Evolutionary conservation across 1,140 invertebrate genomes (phyloP), one percentile per base, ranked within the genome.

Genomic region (Octopus bimaculoides): DNA sequence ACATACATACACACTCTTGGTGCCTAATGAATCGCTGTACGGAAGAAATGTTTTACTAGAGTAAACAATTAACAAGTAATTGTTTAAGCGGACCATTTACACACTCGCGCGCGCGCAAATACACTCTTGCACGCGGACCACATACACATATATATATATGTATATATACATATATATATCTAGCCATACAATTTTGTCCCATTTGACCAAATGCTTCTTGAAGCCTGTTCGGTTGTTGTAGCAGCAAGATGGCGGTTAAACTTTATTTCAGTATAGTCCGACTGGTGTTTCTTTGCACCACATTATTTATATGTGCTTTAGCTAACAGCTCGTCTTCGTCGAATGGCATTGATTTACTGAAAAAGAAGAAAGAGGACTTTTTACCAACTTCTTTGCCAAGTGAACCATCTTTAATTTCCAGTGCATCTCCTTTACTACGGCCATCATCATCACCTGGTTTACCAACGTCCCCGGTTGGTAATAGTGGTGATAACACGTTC

Each of bases 271-370:
- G 20, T 52, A 9, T 52, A 53, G 74, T 55, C 77, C n/a, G 55
- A 77, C 55, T 56, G 53, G 8, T 5, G 52, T 20, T 61, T 17
- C 20, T 5, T 17, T 77, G 41, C 41, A 77, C 9, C 12, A 10
- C 77, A 54, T 14, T 75, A 14, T 75, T 75, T 52, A 14, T 75
- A 52, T 53, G 41, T 17, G 20, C 52, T 52, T 52, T 53, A 9
- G 74, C 74, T 52, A 52, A 53, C 41, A 75, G 52, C 1, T 75
- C 74, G 20, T 75, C 74, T 6, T 75, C 74, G 74, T 74, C 73
- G 9, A 77, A 77, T 26, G 55, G 55, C 12, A 26, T 26, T 20
- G 77, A 77, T 41, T 54, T 52, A 54, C 41, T 56, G 55, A 54
- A 10, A 26, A 77, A 10, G 52, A 41, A 54, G 7, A 71, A 71